Conservation (phyloP, 2,113 vertebrate species). For the Saimiri boliviensis region DNA sequence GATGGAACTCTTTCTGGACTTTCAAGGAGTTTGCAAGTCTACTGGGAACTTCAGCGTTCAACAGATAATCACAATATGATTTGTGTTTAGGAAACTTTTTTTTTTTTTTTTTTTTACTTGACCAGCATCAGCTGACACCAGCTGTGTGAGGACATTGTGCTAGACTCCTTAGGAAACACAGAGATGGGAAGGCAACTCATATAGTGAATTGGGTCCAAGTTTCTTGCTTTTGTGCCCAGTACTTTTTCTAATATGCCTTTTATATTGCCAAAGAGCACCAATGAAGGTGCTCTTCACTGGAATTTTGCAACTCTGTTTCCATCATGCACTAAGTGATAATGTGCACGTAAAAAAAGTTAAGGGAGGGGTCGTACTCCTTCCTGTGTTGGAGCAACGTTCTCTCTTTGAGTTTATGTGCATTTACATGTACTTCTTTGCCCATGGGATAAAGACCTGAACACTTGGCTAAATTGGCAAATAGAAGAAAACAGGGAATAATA, state of each 20-base stretch:
- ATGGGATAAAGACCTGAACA: constrained; percentile 45
- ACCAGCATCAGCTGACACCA: background rate
- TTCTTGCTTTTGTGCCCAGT: background rate
- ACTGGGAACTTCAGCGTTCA: background rate
- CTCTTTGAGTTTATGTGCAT: constrained; percentile 12
- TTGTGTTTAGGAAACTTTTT: background rate
- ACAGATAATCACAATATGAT: background rate
- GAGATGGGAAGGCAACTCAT: background rate
- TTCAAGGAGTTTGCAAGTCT: background rate
- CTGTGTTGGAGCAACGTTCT: constrained; percentile 40
- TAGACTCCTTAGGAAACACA: background rate
- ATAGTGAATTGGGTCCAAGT: background rate
- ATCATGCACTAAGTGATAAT: background rate
- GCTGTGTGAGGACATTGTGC: background rate
- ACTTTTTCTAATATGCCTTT: constrained; percentile 29
- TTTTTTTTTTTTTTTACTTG: background rate
- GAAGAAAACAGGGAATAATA: constrained; percentile 65
- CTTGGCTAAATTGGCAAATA: constrained; percentile 64
- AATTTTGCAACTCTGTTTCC: constrained; percentile 20
- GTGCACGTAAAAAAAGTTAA: background rate
- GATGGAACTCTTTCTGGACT: background rate
- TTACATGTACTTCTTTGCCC: constrained; percentile 19
- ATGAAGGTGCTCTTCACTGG: background rate
- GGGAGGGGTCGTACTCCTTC: background rate
- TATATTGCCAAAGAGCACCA: background rate